phyloP scores from a whole-genome alignment of 2,113 vertebrate species.

The Uropsilus gracilis region DNA sequence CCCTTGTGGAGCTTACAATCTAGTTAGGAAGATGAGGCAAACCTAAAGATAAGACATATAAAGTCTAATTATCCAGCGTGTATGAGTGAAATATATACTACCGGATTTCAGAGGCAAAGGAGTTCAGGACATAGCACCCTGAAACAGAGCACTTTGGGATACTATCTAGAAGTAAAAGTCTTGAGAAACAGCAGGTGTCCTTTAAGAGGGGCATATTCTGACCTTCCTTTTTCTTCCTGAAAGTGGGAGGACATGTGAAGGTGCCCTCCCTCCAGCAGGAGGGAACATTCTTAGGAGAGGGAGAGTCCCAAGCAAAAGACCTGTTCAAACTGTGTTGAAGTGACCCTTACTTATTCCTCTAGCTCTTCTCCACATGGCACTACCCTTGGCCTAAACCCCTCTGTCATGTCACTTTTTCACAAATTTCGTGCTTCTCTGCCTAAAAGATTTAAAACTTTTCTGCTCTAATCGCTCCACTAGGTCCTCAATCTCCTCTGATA shows the following conservation, averaged over 20 bases:
- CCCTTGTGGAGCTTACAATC: constrained; percentile 3
- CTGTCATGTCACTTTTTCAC: neutral
- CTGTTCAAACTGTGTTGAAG: neutral
- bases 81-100: constrained; percentile 3
- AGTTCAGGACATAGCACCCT: neutral
- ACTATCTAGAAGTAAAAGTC: neutral
- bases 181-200: neutral
- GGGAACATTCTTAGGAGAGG: neutral
- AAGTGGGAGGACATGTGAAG: neutral
- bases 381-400: neutral
- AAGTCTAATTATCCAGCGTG: neutral
- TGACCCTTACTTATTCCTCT: neutral
- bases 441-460: neutral
- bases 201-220: neutral
- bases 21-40: neutral
- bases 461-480: neutral
- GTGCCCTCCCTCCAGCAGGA: neutral
- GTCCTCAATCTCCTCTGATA: constrained; percentile 2
- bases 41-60: neutral
- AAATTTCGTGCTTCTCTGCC: neutral
- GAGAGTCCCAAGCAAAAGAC: neutral
- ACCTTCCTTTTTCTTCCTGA: neutral
- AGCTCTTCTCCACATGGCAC: neutral
- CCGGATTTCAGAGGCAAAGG: neutral
- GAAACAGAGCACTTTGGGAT: neutral